Conservation (phyloP, 1,140 invertebrate species). For the Saxidomus purpurata region DNA sequence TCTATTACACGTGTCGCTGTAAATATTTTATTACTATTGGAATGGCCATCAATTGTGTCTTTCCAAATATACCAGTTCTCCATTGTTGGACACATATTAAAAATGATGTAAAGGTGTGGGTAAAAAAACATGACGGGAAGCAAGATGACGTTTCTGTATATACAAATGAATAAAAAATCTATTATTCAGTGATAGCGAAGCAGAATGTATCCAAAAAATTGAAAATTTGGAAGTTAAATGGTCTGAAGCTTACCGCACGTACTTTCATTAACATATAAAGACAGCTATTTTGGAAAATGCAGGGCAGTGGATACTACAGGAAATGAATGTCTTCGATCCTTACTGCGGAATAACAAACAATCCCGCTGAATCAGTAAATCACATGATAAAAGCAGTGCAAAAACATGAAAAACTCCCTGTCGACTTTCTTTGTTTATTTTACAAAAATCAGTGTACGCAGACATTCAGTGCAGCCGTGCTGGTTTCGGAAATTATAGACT, state of each 20-base stretch:
- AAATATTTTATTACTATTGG: too few relatives aligned
- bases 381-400: slow-evolving; percentile 31
- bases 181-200: background rate
- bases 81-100: background rate
- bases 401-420: slow-evolving; percentile 18
- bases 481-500: slow-evolving; percentile 37
- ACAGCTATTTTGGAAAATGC: background rate
- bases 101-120: background rate
- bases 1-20: too few relatives aligned
- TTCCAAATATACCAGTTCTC: background rate
- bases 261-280: slow-evolving; percentile 25
- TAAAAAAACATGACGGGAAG: background rate
- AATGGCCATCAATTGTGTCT: background rate
- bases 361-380: slow-evolving; percentile 6
- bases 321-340: background rate
- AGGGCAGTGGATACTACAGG: background rate
- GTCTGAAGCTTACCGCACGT: background rate
- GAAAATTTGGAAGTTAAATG: background rate
- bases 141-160: background rate
- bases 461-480: slow-evolving; percentile 3
- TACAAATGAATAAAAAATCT: background rate
- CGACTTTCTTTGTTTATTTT: slow-evolving; percentile 9
- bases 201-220: background rate
- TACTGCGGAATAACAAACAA: slow-evolving; percentile 33
- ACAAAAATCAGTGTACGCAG: slow-evolving; percentile 14